Conservation (phyloP, 2,888 invertebrate species). For the Drosophila cracens region DNA sequence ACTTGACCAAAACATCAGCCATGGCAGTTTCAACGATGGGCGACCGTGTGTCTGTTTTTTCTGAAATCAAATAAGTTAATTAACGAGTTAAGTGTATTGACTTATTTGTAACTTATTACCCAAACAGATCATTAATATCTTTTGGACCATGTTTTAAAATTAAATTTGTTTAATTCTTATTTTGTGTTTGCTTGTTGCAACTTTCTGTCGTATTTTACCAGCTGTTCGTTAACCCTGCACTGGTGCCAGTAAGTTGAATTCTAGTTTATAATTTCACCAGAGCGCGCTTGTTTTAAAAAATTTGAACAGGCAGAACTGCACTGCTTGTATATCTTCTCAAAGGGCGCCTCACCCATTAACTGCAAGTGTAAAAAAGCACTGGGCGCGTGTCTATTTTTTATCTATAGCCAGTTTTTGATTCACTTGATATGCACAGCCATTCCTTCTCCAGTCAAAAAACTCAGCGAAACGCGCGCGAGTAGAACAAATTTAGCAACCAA, state of each 20-base stretch:
- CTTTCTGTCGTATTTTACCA: not conserved
- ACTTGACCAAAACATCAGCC: constrained; percentile 89
- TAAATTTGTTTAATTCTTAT: constrained; percentile 4
- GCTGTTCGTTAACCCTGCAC: constrained; percentile 49
- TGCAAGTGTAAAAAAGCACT: constrained; percentile 71
- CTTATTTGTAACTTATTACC: constrained; percentile 63
- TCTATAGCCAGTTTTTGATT: constrained; percentile 26
- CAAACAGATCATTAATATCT: constrained; percentile 84
- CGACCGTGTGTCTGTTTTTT: constrained; percentile 90
- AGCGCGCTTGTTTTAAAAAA: constrained; percentile 86
- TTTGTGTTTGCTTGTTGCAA: not conserved
- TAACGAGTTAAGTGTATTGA: not conserved
- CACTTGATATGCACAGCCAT: constrained; percentile 52
- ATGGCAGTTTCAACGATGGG: constrained; percentile 98
- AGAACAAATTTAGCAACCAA: constrained; percentile 33
- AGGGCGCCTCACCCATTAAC: constrained; percentile 88
- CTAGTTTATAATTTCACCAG: constrained; percentile 37
- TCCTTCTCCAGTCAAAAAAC: constrained; percentile 19
- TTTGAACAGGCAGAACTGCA: constrained; percentile 88
- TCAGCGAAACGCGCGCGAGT: constrained; percentile 31
- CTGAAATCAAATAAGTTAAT: not conserved
- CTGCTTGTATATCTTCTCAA: constrained; percentile 90
- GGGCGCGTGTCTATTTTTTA: constrained; percentile 38
- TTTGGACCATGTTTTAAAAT: constrained; percentile 71
- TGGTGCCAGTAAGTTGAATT: constrained; percentile 1